A percentile compares a stretch with the other conserved stretches of the same genome.
These are phyloP conservation scores for Aphelenchoides fujianensis DNA, from an alignment of 1,140 invertebrate species.

Conservation along the genomic window DNA sequence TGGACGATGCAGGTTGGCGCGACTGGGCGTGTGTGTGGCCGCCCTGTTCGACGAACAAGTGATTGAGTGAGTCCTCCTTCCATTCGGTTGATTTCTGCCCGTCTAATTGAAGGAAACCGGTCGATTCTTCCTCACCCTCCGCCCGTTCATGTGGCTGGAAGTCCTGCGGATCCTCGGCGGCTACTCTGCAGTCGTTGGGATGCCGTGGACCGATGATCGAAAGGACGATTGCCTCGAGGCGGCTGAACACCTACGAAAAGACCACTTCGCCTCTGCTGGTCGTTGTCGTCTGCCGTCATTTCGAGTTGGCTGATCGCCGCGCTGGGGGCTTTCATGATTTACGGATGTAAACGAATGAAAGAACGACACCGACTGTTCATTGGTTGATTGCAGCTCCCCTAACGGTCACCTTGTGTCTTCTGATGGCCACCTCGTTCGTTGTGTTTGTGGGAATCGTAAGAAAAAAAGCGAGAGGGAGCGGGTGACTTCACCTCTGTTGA, in stretches of 20 bases:
- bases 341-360: background rate
- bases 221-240: background rate
- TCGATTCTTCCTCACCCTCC: background rate
- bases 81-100: background rate
- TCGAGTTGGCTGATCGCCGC: background rate
- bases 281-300: background rate
- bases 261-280: background rate
- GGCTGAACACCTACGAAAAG: background rate
- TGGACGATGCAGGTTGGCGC: background rate
- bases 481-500: background rate
- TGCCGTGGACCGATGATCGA: conserved; percentile 1
- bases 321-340: background rate
- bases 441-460: conserved; percentile 5
- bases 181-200: background rate
- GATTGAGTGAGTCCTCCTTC: background rate
- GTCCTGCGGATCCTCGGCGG: background rate
- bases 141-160: background rate
- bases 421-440: background rate
- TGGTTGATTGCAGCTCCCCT: background rate
- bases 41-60: background rate
- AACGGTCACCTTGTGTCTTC: background rate
- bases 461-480: background rate
- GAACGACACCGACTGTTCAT: no score
- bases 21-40: background rate
- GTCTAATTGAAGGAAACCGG: background rate